Evolutionary conservation across 2,113 vertebrate species (phyloP).

Genomic region (Dicrurus megarhynchus): DNA sequence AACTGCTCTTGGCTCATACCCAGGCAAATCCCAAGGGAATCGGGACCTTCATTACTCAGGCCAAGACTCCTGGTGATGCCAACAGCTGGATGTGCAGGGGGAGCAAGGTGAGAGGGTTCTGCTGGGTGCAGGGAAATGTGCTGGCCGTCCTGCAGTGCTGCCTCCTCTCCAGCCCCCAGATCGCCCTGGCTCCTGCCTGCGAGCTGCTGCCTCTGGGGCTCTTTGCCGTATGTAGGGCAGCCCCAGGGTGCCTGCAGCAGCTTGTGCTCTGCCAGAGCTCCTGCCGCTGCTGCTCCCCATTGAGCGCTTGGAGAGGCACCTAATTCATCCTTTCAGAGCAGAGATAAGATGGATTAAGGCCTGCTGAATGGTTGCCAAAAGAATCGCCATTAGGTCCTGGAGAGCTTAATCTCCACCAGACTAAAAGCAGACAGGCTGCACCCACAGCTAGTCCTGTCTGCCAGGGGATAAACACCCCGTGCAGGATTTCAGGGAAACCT

Average conservation of each 20-base stretch:
- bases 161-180: background rate
- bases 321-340: conserved; percentile 21
- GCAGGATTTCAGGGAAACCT: background rate
- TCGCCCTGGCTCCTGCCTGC: accelerated
- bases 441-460: background rate
- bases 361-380: conserved; percentile 23
- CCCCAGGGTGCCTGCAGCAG: background rate
- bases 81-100: background rate
- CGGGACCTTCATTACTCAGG: accelerated
- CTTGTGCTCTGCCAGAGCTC: background rate
- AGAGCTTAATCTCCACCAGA: conserved; percentile 41
- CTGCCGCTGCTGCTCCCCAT: background rate
- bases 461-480: conserved; percentile 3
- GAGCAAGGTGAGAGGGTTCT: background rate
- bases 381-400: conserved; percentile 27
- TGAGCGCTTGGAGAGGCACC: background rate
- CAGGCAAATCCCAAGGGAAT: background rate
- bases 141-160: accelerated
- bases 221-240: conserved; percentile 7
- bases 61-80: background rate
- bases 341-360: conserved; percentile 50
- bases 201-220: accelerated
- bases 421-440: conserved; percentile 37
- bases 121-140: accelerated
- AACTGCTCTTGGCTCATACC: background rate